Percentiles rank a stretch among this genome's conserved stretches.
Conservation (phyloP, 2,888 invertebrate genomes). For the Trimorus sp. region DNA sequence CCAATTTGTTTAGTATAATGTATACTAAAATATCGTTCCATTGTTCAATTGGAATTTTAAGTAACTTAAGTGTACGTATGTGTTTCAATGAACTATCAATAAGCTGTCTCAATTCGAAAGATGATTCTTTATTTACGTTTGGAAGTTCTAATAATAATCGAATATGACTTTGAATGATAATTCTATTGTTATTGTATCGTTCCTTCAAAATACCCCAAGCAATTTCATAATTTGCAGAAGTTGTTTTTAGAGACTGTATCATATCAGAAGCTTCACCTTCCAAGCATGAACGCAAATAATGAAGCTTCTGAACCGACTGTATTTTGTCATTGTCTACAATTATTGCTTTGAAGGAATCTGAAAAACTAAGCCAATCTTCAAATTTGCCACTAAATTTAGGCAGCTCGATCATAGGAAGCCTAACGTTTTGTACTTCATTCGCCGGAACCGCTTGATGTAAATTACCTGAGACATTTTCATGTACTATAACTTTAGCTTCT, state of each 20-base stretch:
- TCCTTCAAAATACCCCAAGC: conserved; percentile 23
- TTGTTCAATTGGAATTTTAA: neutral
- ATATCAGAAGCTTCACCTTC: conserved; percentile 23
- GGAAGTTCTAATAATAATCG: conserved; percentile 43
- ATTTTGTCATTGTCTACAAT: conserved; percentile 50
- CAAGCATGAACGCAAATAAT: conserved; percentile 35
- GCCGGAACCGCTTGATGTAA: too few species aligned
- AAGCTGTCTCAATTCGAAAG: conserved; percentile 21
- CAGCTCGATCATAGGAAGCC: conserved; percentile 2
- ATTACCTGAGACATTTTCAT: too few species aligned
- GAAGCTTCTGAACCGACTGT: conserved; percentile 52
- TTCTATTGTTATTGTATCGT: conserved; percentile 39
- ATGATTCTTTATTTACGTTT: conserved; percentile 21
- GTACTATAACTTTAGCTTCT: too few species aligned
- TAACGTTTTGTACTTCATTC: neutral
- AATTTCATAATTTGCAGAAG: conserved; percentile 33
- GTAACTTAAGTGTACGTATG: neutral
- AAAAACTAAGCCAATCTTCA: conserved; percentile 30
- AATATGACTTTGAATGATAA: conserved; percentile 40
- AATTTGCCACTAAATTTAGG: conserved; percentile 9
- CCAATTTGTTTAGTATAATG: neutral
- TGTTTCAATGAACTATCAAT: conserved; percentile 15
- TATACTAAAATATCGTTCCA: neutral
- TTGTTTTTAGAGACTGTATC: conserved; percentile 39
- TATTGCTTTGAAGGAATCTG: conserved; percentile 51